Base-by-base conservation (phyloP, 2,888 invertebrate genomes). In the Tribolium freemani region DNA sequence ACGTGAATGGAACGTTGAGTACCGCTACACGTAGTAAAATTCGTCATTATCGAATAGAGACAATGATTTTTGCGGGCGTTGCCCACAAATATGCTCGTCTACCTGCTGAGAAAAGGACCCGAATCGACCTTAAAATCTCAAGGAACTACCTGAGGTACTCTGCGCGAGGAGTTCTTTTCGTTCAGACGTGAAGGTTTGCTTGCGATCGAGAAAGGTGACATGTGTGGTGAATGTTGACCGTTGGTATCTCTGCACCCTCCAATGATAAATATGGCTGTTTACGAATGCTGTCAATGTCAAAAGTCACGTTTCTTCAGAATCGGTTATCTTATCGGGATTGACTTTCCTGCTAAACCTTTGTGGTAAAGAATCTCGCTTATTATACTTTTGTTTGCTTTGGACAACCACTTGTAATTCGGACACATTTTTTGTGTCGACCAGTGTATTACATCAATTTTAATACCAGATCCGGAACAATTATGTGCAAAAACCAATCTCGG, bases 131-230 rank as follows among this genome's bases (percentile, higher is more conserved):
- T 64, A 45, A 21, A 61, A 54, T 30, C 10, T 58, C 68, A 50
- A 68, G 50, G 71, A 71, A 71, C 71, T 71, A 71, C 71, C 71
- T 71, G 71, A 44, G 31, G 48, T 64, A 20, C 54, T 51, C 54
- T 30, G 20, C 38, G 45, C 38, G 20, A 31, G 71, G 58, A 53
- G 54, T 50, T 71, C 66, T 44, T 66, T 71, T 51, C 44, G 60
- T 53, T 53, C 44, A 13, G 31, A 63, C 53, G 54, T 16, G 66
- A 66, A 66, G 66, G 66, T 66, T 66, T 26, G 3, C 26, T 63
- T 30, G 31, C 9, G 38, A 48, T 46, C 13, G 13, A 11, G 48
- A 60, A 26, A 26, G 60, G 60, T 60, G 60, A 60, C 48, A 63
- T 63, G 63, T 63, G 63, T 30, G 38, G 50, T 63, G 63, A 63